Evolutionary conservation across 2,888 invertebrate genomes (phyloP).

Genomic region (Lasioglossum calceatum): DNA sequence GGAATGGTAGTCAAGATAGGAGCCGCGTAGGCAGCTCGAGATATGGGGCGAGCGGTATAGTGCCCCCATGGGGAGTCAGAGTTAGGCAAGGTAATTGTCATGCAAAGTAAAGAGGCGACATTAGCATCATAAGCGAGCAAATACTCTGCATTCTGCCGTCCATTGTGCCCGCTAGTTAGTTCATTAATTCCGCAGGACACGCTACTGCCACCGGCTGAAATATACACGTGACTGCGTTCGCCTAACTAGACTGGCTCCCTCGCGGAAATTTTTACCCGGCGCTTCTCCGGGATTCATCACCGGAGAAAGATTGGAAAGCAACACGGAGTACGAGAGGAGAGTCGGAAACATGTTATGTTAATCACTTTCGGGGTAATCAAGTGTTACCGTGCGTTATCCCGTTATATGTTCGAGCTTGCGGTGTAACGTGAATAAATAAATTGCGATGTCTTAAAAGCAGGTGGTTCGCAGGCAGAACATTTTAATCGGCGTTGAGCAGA

Average conservation of each 20-base stretch:
- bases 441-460: neutral
- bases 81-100: constrained; percentile 79
- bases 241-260: constrained; percentile 6
- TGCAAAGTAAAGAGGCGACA: constrained; percentile 82
- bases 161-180: constrained; percentile 80
- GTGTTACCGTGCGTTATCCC: neutral
- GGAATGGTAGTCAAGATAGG: constrained; percentile 41
- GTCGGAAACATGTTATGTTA: neutral
- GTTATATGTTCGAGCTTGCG: neutral
- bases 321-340: neutral
- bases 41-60: constrained; percentile 55
- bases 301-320: neutral
- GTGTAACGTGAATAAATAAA: neutral
- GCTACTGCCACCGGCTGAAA: constrained; percentile 48
- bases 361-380: neutral
- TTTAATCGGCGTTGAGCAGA: neutral
- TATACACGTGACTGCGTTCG: constrained; percentile 49
- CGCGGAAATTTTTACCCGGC: neutral
- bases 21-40: constrained; percentile 39
- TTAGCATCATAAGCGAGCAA: constrained; percentile 83
- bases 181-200: constrained; percentile 78
- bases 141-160: constrained; percentile 79
- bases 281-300: neutral
- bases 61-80: constrained; percentile 52
- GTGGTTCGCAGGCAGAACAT: neutral